These are phyloP conservation scores for Melipona beecheii DNA, from an alignment of 2,888 invertebrate genomes.

Conservation along the genomic window DNA sequence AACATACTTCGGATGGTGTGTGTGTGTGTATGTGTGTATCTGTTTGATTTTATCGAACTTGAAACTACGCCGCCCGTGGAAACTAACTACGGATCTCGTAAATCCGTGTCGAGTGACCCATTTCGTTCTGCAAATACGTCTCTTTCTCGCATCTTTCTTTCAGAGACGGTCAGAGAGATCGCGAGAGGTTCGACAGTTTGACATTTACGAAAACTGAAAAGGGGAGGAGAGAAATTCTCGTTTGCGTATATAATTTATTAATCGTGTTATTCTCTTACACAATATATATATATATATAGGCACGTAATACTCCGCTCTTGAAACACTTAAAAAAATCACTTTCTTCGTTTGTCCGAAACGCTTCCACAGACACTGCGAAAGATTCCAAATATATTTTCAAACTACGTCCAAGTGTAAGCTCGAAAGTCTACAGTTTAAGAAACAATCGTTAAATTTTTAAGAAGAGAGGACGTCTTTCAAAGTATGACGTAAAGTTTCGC, in stretches of 20 bases:
- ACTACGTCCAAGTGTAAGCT: no score
- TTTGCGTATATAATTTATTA: background rate
- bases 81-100: background rate
- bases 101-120: background rate
- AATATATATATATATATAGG: no score
- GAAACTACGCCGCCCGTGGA: background rate
- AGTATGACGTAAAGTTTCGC: background rate
- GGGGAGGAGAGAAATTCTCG: background rate
- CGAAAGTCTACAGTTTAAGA: background rate
- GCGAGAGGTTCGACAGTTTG: background rate
- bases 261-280: background rate
- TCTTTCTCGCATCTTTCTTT: background rate
- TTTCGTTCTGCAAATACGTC: background rate
- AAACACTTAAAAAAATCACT: background rate
- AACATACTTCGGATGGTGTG: background rate
- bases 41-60: constrained; percentile 30
- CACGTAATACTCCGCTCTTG: background rate
- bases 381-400: background rate
- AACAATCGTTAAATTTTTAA: background rate
- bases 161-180: background rate
- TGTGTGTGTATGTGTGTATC: background rate
- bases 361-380: background rate
- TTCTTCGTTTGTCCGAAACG: background rate
- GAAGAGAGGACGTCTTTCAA: background rate
- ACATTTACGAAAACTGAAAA: background rate